Conservation (phyloP, 2,113 vertebrate species). For the Oreochromis niloticus region DNA sequence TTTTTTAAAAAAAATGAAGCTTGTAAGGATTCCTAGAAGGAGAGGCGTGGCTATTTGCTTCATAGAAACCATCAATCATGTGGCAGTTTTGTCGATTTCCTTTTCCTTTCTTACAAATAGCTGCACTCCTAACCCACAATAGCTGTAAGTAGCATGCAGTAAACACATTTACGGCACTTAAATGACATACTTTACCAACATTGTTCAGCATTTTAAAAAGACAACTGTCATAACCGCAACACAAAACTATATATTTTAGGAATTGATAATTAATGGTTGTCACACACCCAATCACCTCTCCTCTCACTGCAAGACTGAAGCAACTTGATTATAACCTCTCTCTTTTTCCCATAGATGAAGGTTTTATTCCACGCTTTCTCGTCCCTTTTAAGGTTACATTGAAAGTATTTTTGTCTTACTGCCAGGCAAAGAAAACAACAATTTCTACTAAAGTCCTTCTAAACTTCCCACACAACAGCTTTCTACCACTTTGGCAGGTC, state of each 20-base stretch:
- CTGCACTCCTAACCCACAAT: neutral
- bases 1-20: neutral
- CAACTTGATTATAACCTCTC: neutral
- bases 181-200: neutral
- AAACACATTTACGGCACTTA: neutral
- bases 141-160: neutral
- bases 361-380: neutral
- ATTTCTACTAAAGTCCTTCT: slow-evolving; percentile 38
- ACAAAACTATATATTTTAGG: neutral
- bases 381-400: neutral
- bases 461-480: slow-evolving; percentile 51
- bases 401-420: neutral
- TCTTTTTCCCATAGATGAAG: neutral
- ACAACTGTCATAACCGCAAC: neutral
- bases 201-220: neutral
- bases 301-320: neutral
- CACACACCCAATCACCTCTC: neutral
- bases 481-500: slow-evolving; percentile 44
- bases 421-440: slow-evolving; percentile 25
- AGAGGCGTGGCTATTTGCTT: neutral
- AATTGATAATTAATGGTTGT: slow-evolving; percentile 1
- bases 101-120: neutral
- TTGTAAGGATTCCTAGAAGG: slow-evolving; percentile 5
- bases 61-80: slow-evolving; percentile 13
- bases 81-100: neutral